phyloP scores from a whole-genome alignment of 1,140 invertebrate species.

The Drosophila truncata region DNA sequence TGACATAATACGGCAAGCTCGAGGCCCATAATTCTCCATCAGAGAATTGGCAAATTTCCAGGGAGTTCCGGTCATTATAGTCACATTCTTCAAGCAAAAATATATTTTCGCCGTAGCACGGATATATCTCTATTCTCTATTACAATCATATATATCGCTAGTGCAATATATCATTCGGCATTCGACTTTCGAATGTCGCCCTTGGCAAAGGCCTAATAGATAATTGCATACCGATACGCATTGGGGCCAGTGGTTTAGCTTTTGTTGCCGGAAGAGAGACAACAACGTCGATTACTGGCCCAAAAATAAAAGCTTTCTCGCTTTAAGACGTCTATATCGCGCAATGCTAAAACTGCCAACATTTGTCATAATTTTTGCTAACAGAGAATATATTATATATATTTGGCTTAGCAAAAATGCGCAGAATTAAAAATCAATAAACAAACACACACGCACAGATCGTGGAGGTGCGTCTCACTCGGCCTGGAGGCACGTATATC shows the following conservation, averaged over 20 bases:
- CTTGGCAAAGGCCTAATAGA: slow-evolving; percentile 32
- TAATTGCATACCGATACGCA: slow-evolving; percentile 32
- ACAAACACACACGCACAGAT: slow-evolving; percentile 35
- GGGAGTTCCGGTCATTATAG: slow-evolving; percentile 4
- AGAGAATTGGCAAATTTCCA: slow-evolving; percentile 3
- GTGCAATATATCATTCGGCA: slow-evolving; percentile 23
- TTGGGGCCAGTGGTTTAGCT: slow-evolving; percentile 9
- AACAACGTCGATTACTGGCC: not conserved
- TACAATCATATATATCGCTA: slow-evolving; percentile 12
- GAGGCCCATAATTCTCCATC: not conserved
- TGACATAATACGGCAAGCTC: not conserved
- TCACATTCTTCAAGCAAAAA: not conserved
- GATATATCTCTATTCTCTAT: slow-evolving; percentile 5
- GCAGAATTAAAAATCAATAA: slow-evolving; percentile 76
- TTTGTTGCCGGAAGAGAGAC: slow-evolving; percentile 45
- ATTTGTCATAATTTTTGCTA: slow-evolving; percentile 32
- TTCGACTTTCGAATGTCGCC: not conserved
- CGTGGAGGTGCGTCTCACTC: not conserved
- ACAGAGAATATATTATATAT: slow-evolving; percentile 26
- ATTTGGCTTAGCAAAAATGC: slow-evolving; percentile 39
- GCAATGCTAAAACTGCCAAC: slow-evolving; percentile 27
- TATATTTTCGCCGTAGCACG: not conserved
- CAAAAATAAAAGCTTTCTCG: slow-evolving; percentile 11
- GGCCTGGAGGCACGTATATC: slow-evolving; percentile 60
- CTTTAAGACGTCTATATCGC: slow-evolving; percentile 18